phyloP scores from a whole-genome alignment of 1,140 invertebrate species.

The Pachyrhynchus sulphureomaculatus region DNA sequence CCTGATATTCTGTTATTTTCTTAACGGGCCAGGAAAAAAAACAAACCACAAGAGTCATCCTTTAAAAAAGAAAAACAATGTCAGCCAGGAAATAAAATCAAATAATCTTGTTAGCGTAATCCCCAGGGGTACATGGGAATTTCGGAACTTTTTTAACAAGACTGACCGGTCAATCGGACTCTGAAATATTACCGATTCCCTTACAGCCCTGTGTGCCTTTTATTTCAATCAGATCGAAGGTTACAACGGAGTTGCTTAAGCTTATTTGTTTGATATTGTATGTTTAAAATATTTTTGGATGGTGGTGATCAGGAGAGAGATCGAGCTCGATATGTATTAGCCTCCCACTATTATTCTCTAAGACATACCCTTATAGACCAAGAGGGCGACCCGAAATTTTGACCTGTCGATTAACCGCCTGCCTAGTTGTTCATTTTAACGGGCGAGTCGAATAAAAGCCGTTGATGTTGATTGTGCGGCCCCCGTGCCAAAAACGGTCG shows the following conservation, averaged over 20 bases:
- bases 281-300: background rate
- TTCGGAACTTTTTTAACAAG: constrained; percentile 25
- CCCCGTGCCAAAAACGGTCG: too few relatives aligned
- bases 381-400: too few relatives aligned
- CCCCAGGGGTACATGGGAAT: constrained; percentile 15
- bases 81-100: constrained; percentile 21
- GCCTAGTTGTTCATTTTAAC: too few relatives aligned
- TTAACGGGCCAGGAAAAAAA: constrained; percentile 11
- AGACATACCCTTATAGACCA: too few relatives aligned
- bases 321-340: too few relatives aligned
- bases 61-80: constrained; percentile 8
- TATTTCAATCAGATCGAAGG: constrained; percentile 22
- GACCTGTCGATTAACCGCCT: too few relatives aligned
- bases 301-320: too few relatives aligned
- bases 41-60: background rate
- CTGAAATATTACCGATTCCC: constrained; percentile 25
- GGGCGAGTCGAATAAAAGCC: too few relatives aligned
- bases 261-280: constrained; percentile 9
- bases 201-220: constrained; percentile 8
- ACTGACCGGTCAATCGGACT: constrained; percentile 18
- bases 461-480: too few relatives aligned
- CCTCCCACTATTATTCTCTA: too few relatives aligned
- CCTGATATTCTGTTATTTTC: too few relatives aligned
- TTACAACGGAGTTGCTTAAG: constrained; percentile 3
- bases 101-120: constrained; percentile 25